Percentiles rank a stretch among this genome's conserved stretches.
phyloP scores from a whole-genome alignment of 2,113 vertebrate genomes.

The Hydrolagus affinis region DNA sequence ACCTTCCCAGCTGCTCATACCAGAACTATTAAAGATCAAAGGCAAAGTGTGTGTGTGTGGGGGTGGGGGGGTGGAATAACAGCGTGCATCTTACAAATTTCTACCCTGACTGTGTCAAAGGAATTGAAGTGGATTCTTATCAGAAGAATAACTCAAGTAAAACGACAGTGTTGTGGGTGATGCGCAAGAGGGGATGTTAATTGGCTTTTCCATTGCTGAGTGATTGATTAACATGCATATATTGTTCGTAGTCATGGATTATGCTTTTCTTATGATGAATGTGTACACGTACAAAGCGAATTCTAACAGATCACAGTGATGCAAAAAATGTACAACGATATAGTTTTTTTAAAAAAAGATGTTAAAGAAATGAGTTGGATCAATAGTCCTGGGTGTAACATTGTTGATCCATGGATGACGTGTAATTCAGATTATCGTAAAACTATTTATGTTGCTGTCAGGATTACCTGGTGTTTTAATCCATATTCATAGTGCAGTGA shows the following conservation, averaged over 20 bases:
- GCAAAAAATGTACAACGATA: not conserved
- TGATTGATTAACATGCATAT: not conserved
- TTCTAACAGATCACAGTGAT: not conserved
- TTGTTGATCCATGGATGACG: too few species aligned
- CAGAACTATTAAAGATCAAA: slow-evolving; percentile 24
- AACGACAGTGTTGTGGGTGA: not conserved
- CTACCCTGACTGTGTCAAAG: not conserved
- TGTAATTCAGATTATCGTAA: too few species aligned
- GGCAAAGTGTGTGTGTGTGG: too few species aligned
- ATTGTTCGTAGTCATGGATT: not conserved
- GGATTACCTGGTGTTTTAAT: too few species aligned
- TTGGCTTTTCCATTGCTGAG: too few species aligned
- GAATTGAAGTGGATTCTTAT: not conserved
- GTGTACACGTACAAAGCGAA: not conserved
- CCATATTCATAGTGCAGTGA: not conserved
- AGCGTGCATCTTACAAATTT: not conserved
- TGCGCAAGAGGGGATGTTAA: too few species aligned
- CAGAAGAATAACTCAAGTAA: too few species aligned
- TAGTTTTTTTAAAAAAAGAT: too few species aligned
- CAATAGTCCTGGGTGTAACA: too few species aligned
- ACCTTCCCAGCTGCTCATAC: not conserved
- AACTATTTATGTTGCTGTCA: too few species aligned
- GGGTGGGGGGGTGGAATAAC: not conserved
- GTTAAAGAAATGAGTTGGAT: too few species aligned
- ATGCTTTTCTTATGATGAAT: not conserved